Conservation (phyloP, 2,113 vertebrate genomes). For the Eulacestoma nigropectus region DNA sequence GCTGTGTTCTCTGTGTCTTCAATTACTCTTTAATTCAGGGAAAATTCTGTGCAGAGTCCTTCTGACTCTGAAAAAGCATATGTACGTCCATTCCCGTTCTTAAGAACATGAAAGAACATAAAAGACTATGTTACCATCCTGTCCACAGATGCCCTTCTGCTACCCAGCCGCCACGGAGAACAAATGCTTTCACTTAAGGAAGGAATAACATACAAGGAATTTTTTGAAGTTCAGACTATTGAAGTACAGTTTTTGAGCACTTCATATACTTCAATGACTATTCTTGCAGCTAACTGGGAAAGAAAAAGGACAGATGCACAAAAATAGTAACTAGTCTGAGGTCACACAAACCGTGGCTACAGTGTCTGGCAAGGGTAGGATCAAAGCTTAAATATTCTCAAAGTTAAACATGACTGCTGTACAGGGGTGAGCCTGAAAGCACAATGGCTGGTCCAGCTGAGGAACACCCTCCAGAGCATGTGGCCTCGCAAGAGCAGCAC, state of each 20-base stretch:
- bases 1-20: background rate
- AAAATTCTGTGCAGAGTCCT: background rate
- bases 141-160: background rate
- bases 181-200: background rate
- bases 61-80: background rate
- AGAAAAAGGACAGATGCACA: background rate
- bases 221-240: slow-evolving; percentile 1
- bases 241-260: background rate
- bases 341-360: background rate
- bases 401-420: background rate
- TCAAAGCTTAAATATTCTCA: background rate
- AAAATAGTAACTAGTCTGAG: background rate
- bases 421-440: background rate
- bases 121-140: background rate
- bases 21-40: background rate
- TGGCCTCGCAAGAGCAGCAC: background rate
- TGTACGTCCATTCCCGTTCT: background rate
- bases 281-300: background rate
- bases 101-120: background rate
- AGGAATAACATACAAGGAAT: background rate
- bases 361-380: background rate
- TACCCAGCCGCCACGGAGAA: background rate
- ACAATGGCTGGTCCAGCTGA: background rate
- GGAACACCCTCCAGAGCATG: background rate
- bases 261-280: background rate